Base-by-base conservation (phyloP, 92 coral and sea anemone species). In the Zoanthus sansibaricus region DNA sequence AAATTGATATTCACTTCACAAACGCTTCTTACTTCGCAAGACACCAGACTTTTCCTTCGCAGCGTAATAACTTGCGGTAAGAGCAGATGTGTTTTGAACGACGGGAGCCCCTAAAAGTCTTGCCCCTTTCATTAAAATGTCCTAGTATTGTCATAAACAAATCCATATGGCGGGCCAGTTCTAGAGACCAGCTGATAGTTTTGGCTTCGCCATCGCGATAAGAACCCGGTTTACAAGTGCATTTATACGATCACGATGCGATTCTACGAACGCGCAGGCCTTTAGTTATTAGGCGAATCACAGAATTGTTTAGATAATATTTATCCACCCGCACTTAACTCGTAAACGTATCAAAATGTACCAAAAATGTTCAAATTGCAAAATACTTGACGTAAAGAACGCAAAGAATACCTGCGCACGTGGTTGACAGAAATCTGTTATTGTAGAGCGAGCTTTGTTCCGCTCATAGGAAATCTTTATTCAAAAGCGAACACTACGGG, bases 401-500 rank as follows among this genome's bases (percentile, higher is more conserved):
- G 55, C 12, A 61, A 79, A 79, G 30, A 61, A 79, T 18, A 79
- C 83, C 6, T 21, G 55, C 44, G 72, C 84, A 79, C 84, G 84
- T 79, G 84, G 72, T 46, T 42, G 56, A 42, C 84, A 79, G 70
- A 77, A 77, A 77, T 58, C 59, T 67, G 87, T 78, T 87, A 80
- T 14, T 77, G 88, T 32, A 59, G 71, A 72, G 88, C 86, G 78
- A 85, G 82, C 74, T 76, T 91, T 91, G 94, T 88, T 91, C 91
- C 91, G 91, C 79, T 78, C 70, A 64, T 71, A 52, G 83, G 90
- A 58, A 66, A 82, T 51, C 44, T 70, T 88, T 83, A 89, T 94
- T 94, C 95, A 92, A 86, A 25, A 88, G 83, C 85, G 87, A 92
- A 92, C 90, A 87, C 86, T 18, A 16, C 11, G 33, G 79, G 73